A percentile compares a stretch with the other conserved stretches of the same genome.
These are phyloP conservation scores for Poeciliopsis presidionis DNA, from an alignment of 2,797 vertebrate species.

Conservation along the genomic window DNA sequence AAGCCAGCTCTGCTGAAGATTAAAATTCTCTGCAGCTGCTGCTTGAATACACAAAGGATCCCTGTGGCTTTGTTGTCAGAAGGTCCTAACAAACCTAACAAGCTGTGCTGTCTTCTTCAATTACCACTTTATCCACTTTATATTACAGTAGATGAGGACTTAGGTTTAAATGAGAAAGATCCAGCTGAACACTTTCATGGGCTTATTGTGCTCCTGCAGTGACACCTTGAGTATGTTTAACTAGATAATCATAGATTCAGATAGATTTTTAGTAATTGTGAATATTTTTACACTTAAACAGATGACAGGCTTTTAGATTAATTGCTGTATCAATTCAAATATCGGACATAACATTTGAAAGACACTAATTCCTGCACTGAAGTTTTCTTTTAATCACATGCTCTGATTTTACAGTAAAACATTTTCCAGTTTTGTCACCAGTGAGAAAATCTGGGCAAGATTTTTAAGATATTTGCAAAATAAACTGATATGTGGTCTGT, in stretches of 20 bases:
- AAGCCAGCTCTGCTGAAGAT: not conserved
- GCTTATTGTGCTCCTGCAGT: not conserved
- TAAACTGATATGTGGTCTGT: conserved; percentile 1
- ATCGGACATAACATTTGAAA: not conserved
- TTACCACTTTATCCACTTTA: not conserved
- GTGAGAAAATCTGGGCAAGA: not conserved
- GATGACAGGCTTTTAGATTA: conserved; percentile 10
- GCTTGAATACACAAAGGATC: not conserved
- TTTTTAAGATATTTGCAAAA: conserved; percentile 3
- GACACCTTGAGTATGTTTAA: not conserved
- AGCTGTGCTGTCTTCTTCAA: not conserved
- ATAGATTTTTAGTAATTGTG: conserved; percentile 11
- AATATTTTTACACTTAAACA: conserved; percentile 12
- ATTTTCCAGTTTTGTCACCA: conserved; percentile 8
- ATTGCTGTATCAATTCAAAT: not conserved
- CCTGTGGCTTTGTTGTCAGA: not conserved
- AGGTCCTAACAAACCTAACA: not conserved
- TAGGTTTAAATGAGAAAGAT: not conserved
- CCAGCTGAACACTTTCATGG: not conserved
- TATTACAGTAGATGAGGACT: not conserved
- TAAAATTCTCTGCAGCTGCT: conserved; percentile 15
- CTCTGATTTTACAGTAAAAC: not conserved
- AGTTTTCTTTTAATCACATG: conserved; percentile 7
- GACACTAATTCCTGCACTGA: not conserved
- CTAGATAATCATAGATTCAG: conserved; percentile 1